Evolutionary conservation across 2,113 vertebrate species (phyloP).

Genomic region (Dipodomys stephensi): DNA sequence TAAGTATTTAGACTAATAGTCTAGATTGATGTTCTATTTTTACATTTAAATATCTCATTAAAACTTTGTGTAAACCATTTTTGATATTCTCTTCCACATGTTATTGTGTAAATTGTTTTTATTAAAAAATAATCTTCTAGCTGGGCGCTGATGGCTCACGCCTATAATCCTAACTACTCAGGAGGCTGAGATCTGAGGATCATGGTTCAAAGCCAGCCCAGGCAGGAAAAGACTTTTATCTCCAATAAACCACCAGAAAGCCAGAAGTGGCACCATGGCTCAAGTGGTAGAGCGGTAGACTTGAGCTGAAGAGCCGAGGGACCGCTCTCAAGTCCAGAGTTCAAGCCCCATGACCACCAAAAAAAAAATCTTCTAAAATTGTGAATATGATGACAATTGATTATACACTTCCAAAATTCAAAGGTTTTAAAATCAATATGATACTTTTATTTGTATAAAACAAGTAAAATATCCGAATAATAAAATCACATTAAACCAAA

Average conservation of each 20-base stretch:
- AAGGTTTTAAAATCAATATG: conserved; percentile 85
- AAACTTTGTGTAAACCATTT: conserved; percentile 70
- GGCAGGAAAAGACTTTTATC: too few species aligned
- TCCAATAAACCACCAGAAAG: too few species aligned
- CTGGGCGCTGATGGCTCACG: too few species aligned
- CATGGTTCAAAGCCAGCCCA: too few species aligned
- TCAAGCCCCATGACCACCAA: too few species aligned
- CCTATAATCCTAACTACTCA: too few species aligned
- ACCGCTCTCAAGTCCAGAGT: too few species aligned
- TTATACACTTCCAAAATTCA: conserved; percentile 75
- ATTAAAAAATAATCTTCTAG: too few species aligned
- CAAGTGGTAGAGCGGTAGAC: too few species aligned
- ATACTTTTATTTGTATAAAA: conserved; percentile 81
- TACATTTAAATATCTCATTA: conserved; percentile 49
- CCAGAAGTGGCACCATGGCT: too few species aligned
- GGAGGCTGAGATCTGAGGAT: too few species aligned
- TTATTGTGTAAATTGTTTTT: conserved; percentile 66
- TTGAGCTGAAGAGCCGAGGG: too few species aligned
- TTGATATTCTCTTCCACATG: conserved; percentile 73
- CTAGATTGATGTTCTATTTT: conserved; percentile 61
- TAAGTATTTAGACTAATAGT: conserved; percentile 52
- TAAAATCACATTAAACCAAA: conserved; percentile 86
- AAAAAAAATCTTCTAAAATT: conserved; percentile 60
- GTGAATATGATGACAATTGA: conserved; percentile 78
- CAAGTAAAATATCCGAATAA: conserved; percentile 69